A percentile compares a stretch with the other conserved stretches of the same genome.
Evolutionary conservation across 2,888 invertebrate genomes (phyloP).

Genomic region (Erynnis tages): DNA sequence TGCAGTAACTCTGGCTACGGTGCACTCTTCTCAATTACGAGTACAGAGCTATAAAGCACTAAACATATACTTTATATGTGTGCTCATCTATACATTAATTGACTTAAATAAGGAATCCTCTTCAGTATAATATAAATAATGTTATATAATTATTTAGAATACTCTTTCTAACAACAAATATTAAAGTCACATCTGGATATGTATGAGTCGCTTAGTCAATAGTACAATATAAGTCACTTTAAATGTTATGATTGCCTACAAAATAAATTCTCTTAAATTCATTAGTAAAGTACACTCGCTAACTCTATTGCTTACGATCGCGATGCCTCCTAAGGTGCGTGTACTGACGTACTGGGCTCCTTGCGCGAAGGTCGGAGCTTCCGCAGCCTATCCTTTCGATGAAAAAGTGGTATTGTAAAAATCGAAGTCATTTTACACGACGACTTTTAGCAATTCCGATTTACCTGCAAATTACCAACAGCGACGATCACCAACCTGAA

Average conservation of each 20-base stretch:
- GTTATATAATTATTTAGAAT: constrained; percentile 35
- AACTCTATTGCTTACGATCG: constrained; percentile 48
- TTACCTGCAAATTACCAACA: too few species aligned
- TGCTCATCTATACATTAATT: constrained; percentile 65
- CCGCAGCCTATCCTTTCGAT: constrained; percentile 2
- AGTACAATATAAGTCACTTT: constrained; percentile 36
- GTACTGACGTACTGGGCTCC: background rate
- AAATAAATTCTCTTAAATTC: constrained; percentile 53
- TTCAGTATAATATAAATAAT: constrained; percentile 56
- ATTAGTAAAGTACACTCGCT: constrained; percentile 48
- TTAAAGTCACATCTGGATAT: constrained; percentile 69
- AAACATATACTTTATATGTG: constrained; percentile 42
- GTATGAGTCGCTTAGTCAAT: constrained; percentile 55
- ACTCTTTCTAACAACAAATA: constrained; percentile 52
- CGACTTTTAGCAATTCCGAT: too few species aligned
- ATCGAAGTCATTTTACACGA: too few species aligned
- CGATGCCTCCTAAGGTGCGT: constrained; percentile 29
- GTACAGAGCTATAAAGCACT: constrained; percentile 49
- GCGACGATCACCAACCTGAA: too few species aligned
- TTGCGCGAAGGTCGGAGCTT: background rate
- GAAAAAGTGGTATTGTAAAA: background rate
- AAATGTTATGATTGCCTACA: constrained; percentile 44
- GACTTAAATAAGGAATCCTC: constrained; percentile 79
- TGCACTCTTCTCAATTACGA: background rate
- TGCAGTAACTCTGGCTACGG: background rate